Evolutionary conservation across 2,888 invertebrate species (phyloP).

Genomic region (Plebejus melissa): DNA sequence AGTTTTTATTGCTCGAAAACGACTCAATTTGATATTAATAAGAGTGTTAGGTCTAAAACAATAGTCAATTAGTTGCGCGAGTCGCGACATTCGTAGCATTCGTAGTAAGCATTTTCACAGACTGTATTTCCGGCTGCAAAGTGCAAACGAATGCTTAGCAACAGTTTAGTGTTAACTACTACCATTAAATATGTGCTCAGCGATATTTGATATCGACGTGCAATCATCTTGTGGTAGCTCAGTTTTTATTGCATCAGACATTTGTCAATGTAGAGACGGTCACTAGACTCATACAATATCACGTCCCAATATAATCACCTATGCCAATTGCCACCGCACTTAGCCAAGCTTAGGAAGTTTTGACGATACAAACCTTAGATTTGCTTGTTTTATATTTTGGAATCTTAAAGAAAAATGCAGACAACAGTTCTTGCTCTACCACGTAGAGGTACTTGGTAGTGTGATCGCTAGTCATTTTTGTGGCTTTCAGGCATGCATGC

Average conservation of each 20-base stretch:
- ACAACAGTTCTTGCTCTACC: too few species aligned
- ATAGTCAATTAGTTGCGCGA: neutral
- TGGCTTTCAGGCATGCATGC: too few species aligned
- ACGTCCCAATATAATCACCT: too few species aligned
- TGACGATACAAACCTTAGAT: too few species aligned
- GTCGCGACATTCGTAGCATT: neutral
- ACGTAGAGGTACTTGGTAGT: too few species aligned
- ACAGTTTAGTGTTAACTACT: conserved; percentile 9
- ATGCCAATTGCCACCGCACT: too few species aligned
- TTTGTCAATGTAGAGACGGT: neutral
- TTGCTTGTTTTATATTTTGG: too few species aligned
- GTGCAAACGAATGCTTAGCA: neutral
- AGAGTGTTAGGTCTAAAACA: neutral
- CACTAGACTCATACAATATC: neutral
- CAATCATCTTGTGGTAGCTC: neutral
- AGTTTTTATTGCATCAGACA: neutral
- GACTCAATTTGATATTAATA: neutral
- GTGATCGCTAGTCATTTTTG: too few species aligned
- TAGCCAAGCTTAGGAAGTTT: too few species aligned
- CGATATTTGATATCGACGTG: conserved; percentile 1
- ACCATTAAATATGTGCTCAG: neutral
- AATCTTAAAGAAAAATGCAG: too few species aligned
- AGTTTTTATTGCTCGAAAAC: too few species aligned
- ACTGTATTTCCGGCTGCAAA: neutral
- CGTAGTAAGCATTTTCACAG: neutral